phyloP scores from a whole-genome alignment of 2,113 vertebrate species.

The Phaethornis superciliosus region DNA sequence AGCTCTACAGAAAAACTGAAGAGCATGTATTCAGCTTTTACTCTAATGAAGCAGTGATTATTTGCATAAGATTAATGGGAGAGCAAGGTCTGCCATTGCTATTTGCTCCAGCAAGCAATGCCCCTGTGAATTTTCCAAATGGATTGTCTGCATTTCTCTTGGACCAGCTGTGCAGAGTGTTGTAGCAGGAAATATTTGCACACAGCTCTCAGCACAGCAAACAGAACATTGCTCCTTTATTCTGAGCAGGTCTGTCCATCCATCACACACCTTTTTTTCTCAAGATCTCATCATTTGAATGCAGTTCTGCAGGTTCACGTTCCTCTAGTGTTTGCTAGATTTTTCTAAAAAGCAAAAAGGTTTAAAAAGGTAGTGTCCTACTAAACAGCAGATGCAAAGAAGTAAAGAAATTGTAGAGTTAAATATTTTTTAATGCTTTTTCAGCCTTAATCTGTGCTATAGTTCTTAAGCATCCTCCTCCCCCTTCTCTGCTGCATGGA shows the following conservation, averaged over 20 bases:
- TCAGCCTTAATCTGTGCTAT: neutral
- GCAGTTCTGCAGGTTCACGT: fast-evolving
- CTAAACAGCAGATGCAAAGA: neutral
- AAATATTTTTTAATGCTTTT: neutral
- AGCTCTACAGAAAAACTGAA: neutral
- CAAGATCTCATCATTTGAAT: neutral
- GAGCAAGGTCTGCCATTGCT: neutral
- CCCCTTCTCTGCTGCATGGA: fast-evolving
- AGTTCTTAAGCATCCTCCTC: neutral
- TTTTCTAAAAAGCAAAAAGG: neutral
- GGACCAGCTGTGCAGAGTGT: neutral
- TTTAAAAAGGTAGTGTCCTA: neutral
- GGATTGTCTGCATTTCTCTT: neutral
- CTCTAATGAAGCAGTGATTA: neutral
- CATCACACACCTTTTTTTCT: neutral
- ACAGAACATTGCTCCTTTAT: fast-evolving
- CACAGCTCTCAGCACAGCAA: neutral
- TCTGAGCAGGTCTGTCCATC: neutral
- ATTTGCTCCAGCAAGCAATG: neutral
- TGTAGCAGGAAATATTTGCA: neutral
- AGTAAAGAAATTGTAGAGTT: neutral
- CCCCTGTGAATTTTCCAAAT: neutral
- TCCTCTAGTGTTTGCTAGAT: neutral
- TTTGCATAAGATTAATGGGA: neutral
- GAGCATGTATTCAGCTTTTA: fast-evolving